These are phyloP conservation scores for Hydrotaea cyrtoneurina DNA, from an alignment of 2,888 invertebrate species.

Conservation along the genomic window DNA sequence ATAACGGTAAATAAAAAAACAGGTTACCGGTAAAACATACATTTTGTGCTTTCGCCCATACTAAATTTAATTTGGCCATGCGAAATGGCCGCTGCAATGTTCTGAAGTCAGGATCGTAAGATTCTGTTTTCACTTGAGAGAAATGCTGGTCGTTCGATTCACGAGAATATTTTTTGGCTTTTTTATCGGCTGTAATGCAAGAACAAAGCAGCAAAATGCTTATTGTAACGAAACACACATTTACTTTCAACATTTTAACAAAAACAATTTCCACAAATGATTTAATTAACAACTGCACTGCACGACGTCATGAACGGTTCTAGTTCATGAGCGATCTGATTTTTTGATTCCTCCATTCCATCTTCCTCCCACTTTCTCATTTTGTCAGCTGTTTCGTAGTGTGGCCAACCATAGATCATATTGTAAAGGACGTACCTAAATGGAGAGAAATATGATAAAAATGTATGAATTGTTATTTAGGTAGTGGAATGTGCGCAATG, in stretches of 20 bases:
- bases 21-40: constrained; percentile 82
- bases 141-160: constrained; percentile 74
- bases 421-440: too few species aligned
- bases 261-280: background rate
- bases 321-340: too few species aligned
- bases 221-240: constrained; percentile 28
- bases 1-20: constrained; percentile 81
- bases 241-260: constrained; percentile 47
- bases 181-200: constrained; percentile 48
- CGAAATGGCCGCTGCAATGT: constrained; percentile 91
- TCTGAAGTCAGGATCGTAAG: constrained; percentile 83
- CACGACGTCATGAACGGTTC: too few species aligned
- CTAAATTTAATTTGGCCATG: constrained; percentile 93
- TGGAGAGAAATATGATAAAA: too few species aligned
- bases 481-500: too few species aligned
- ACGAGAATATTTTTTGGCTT: constrained; percentile 75
- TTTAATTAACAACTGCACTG: too few species aligned
- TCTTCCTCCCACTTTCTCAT: too few species aligned
- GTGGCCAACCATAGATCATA: too few species aligned
- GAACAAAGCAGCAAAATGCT: constrained; percentile 33
- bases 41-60: constrained; percentile 95
- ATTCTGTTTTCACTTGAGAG: constrained; percentile 80
- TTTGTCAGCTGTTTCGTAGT: too few species aligned
- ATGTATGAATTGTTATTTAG: too few species aligned
- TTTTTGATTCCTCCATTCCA: too few species aligned